A percentile compares a stretch with the other conserved stretches of the same genome.
Evolutionary conservation across 2,113 vertebrate species (phyloP).

Genomic region (Hippocampus comes): DNA sequence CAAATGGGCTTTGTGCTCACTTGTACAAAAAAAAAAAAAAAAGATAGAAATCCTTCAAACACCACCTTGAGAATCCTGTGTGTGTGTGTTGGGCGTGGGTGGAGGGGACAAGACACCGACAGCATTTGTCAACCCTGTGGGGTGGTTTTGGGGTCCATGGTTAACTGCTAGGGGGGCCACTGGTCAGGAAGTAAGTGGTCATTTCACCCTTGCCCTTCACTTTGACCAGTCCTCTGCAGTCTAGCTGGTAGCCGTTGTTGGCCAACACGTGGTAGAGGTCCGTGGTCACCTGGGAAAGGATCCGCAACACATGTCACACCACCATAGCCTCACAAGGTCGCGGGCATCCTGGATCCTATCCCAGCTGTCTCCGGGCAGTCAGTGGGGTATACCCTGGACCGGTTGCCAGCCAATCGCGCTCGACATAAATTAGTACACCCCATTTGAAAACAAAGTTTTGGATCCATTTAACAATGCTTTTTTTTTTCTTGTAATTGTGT

Average conservation of each 20-base stretch:
- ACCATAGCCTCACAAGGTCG: too few relatives aligned
- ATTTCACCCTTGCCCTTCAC: slow-evolving; percentile 98
- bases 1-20: slow-evolving; percentile 61
- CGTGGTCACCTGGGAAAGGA: slow-evolving; percentile 83
- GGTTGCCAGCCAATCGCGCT: too few relatives aligned
- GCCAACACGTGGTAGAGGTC: slow-evolving; percentile 90
- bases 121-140: slow-evolving; percentile 33
- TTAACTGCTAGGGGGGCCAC: slow-evolving; percentile 83
- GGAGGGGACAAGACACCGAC: slow-evolving; percentile 27
- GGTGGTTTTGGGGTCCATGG: slow-evolving; percentile 37
- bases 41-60: slow-evolving; percentile 34
- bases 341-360: too few relatives aligned
- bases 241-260: slow-evolving; percentile 89
- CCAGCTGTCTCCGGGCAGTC: too few relatives aligned
- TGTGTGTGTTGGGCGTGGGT: slow-evolving; percentile 41
- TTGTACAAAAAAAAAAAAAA: slow-evolving; percentile 42
- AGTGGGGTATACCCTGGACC: too few relatives aligned
- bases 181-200: slow-evolving; percentile 96
- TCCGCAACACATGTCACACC: too few relatives aligned
- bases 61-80: slow-evolving; percentile 3
- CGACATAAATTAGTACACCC: not conserved
- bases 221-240: slow-evolving; percentile 89
- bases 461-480: not conserved
- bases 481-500: not conserved
- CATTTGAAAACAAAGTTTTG: too few relatives aligned